Conservation (phyloP, 2,113 vertebrate species). For the Oophaga pumilio region DNA sequence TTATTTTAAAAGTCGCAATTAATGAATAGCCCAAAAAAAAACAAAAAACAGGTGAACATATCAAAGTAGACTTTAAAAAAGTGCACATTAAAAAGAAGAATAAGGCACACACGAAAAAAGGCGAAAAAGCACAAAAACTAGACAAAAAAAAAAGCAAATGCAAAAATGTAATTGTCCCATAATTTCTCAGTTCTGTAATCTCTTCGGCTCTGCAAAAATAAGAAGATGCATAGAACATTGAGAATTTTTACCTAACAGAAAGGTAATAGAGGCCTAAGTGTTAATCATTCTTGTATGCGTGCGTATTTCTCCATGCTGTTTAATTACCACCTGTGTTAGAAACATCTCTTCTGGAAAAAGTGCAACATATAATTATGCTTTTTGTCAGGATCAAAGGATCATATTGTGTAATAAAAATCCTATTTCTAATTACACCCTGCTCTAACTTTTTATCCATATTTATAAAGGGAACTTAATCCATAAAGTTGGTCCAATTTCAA, state of each 20-base stretch:
- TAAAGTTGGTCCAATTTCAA: conserved; percentile 19
- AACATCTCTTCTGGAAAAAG: conserved; percentile 25
- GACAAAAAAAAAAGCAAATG: neutral
- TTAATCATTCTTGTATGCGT: neutral
- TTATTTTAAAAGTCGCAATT: no score
- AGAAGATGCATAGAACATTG: no score
- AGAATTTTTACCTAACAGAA: neutral
- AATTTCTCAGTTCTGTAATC: neutral
- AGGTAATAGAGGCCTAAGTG: neutral
- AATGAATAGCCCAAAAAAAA: no score
- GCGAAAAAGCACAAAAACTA: no score
- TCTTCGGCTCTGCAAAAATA: neutral
- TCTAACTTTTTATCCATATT: conserved; percentile 5
- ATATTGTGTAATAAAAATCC: conserved; percentile 38
- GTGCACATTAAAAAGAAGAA: no score
- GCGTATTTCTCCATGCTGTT: conserved; percentile 1
- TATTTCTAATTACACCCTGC: conserved; percentile 40
- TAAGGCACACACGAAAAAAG: no score
- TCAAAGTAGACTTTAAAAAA: no score
- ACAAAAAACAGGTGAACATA: no score
- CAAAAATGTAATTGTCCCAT: neutral
- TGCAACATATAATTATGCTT: conserved; percentile 39
- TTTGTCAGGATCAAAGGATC: conserved; percentile 46
- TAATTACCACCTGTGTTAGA: conserved; percentile 33
- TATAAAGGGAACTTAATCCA: conserved; percentile 21